Evolutionary conservation across 2,888 invertebrate species (phyloP).

Genomic region (Sepiola atlantica): DNA sequence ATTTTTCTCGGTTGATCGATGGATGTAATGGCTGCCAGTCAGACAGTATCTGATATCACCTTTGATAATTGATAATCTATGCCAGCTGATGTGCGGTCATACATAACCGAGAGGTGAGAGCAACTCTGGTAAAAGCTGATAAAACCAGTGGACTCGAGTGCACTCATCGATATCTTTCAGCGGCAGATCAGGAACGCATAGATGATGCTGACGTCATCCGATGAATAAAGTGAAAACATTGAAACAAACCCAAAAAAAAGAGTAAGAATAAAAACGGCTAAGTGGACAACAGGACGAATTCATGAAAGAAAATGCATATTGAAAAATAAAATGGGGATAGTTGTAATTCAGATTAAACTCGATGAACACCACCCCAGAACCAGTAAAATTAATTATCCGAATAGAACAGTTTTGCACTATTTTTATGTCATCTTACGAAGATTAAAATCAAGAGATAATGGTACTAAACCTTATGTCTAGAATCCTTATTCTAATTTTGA

Average conservation of each 20-base stretch:
- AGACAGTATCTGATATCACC: background rate
- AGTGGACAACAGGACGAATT: background rate
- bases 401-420: too few species aligned
- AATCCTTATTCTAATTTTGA: too few species aligned
- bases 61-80: conserved; percentile 32
- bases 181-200: background rate
- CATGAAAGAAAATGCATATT: rapidly evolving
- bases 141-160: background rate
- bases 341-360: background rate
- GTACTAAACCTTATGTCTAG: too few species aligned
- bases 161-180: background rate
- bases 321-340: background rate
- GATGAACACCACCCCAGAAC: too few species aligned
- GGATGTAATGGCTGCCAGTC: background rate
- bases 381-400: too few species aligned
- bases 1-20: background rate
- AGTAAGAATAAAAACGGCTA: background rate
- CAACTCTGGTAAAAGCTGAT: background rate
- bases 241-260: background rate
- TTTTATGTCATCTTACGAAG: too few species aligned
- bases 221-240: background rate
- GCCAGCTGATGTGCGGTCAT: background rate
- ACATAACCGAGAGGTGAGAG: conserved; percentile 14
- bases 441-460: too few species aligned
- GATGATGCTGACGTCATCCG: background rate